Conservation (phyloP, 1,140 invertebrate genomes). For the Aporrectodea caliginosa region DNA sequence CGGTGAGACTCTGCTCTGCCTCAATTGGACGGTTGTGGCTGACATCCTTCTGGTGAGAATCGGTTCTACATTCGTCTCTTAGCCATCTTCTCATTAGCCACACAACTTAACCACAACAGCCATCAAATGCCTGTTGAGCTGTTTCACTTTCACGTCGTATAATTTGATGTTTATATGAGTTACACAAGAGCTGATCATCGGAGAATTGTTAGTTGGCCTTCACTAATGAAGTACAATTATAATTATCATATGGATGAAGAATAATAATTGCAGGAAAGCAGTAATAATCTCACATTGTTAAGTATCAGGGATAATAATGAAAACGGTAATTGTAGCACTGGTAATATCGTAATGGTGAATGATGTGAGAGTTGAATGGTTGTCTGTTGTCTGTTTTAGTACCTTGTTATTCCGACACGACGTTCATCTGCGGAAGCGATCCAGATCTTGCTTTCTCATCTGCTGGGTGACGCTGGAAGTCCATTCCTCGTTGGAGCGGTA, state of each 20-base stretch:
- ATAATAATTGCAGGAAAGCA: too few species aligned
- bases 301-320: too few species aligned
- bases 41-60: slow-evolving; percentile 91
- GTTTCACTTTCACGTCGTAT: not conserved
- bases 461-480: slow-evolving; percentile 55
- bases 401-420: slow-evolving; percentile 50
- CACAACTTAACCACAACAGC: not conserved
- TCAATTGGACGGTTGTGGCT: slow-evolving; percentile 97
- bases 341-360: too few species aligned
- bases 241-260: too few species aligned
- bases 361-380: too few species aligned
- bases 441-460: slow-evolving; percentile 55
- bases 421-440: slow-evolving; percentile 52
- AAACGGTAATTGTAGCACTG: too few species aligned
- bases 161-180: not conserved
- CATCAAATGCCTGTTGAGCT: not conserved
- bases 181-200: not conserved
- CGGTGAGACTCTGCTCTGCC: slow-evolving; percentile 69
- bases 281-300: too few species aligned
- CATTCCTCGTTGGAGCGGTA: slow-evolving; percentile 52
- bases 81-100: slow-evolving; percentile 39
- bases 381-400: too few species aligned
- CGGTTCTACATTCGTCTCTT: slow-evolving; percentile 29
- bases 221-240: not conserved
- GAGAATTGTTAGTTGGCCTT: slow-evolving; percentile 1